Conservation (phyloP, 2,113 vertebrate species). For the Petaurus breviceps region DNA sequence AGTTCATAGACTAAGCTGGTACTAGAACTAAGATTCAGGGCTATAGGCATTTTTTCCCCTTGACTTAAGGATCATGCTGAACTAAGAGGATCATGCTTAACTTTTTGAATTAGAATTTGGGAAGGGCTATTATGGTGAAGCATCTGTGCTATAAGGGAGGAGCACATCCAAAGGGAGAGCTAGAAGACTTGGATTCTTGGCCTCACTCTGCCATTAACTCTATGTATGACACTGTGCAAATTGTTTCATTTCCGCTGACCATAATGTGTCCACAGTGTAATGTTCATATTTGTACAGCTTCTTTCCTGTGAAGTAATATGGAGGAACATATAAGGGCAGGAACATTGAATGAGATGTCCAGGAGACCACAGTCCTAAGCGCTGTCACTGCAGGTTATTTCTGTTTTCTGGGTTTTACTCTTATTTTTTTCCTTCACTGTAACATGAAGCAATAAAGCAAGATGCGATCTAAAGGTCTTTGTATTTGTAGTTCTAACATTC, state of each 20-base stretch:
- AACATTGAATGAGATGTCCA: background rate
- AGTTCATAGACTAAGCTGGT: background rate
- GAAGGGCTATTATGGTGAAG: background rate
- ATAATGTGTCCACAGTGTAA: background rate
- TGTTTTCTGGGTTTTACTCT: background rate
- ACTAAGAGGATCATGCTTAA: background rate
- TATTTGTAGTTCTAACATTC: background rate
- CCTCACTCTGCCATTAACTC: background rate
- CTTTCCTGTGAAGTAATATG: background rate
- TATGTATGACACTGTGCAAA: background rate
- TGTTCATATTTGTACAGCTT: background rate
- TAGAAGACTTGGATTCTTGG: background rate
- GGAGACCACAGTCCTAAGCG: background rate
- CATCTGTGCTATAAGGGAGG: background rate
- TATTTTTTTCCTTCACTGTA: background rate
- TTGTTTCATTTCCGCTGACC: background rate
- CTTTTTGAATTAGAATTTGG: background rate
- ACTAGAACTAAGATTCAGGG: background rate
- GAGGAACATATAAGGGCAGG: background rate
- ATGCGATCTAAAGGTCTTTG: background rate
- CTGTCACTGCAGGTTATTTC: background rate
- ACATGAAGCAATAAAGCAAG: background rate
- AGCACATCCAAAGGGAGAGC: background rate
- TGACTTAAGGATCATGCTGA: background rate
- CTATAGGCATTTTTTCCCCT: background rate